phyloP scores from a whole-genome alignment of 2,797 vertebrate species.

The Sebastes oblongus region DNA sequence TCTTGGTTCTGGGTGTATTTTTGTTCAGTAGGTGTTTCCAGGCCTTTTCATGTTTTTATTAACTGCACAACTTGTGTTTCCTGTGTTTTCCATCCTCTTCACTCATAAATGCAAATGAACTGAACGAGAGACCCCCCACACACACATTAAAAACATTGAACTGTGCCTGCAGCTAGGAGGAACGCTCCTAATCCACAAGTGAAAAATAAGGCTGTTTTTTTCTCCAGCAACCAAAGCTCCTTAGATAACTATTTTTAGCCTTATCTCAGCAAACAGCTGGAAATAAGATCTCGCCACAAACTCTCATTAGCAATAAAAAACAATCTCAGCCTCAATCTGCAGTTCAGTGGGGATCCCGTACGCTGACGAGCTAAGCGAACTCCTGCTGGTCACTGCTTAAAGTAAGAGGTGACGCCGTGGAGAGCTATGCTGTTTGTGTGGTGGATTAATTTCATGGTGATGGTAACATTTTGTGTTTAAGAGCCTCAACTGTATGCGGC shows the following conservation, averaged over 20 bases:
- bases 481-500: conserved; percentile 30
- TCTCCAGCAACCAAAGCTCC: conserved; percentile 59
- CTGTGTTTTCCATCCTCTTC: not conserved
- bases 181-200: conserved; percentile 57
- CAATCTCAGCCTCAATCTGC: conserved; percentile 20
- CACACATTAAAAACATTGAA: conserved; percentile 23
- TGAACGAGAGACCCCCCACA: conserved; percentile 10
- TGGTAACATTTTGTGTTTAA: conserved; percentile 39
- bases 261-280: conserved; percentile 68
- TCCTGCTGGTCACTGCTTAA: conserved; percentile 13
- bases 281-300: conserved; percentile 46
- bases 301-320: conserved; percentile 41
- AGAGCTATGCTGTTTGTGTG: not conserved
- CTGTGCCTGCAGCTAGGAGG: conserved; percentile 23
- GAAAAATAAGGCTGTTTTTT: conserved; percentile 47
- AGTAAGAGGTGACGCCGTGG: not conserved
- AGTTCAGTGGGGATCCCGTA: not conserved
- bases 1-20: not conserved
- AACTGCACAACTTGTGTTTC: not conserved
- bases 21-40: not conserved
- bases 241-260: conserved; percentile 72
- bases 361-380: not conserved
- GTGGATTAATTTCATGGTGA: conserved; percentile 23
- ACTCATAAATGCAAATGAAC: conserved; percentile 34
- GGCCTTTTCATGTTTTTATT: not conserved